Base-by-base conservation (phyloP, 2,113 vertebrate genomes). In the Calonectris borealis region DNA sequence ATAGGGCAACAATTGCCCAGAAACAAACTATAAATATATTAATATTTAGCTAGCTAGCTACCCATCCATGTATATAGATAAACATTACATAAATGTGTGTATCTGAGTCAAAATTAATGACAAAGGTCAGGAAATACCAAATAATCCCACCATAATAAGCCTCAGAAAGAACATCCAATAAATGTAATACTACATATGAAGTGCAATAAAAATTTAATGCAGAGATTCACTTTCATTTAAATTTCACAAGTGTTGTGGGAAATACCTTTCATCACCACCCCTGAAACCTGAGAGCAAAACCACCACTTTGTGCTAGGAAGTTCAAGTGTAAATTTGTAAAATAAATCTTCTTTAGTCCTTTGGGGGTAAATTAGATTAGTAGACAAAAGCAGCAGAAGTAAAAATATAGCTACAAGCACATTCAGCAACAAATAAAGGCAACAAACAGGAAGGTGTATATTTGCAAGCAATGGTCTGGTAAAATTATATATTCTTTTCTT, bases 291-390 rank as follows among this genome's bases (percentile, higher is more conserved):
- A 78, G 38, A 60, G 52, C 61, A 62, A 80, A 73, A 38, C 58
- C 75, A 81, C 24, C 4, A 5, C 48, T 91, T 70, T 83, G 79
- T 78, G 55, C 64, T 78, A 69, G 29, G 77, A 97, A 89, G 72
- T 80, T 96, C 85, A 73, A 88, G 42, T 34, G 38, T 88, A 97
- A 96, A 94, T 81, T 71, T 64, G 58, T 44, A 73, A 78, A 94
- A 93, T 93, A 92, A 93, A 90, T 83, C 77, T 84, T 85, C 65
- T 46, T 68, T 46, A 49, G 29, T 79, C 94, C 49, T 92, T 83
- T 88, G 82, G 46, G 92, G 52, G 25, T 83, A 91, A 94, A 93
- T 51, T 38, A 72, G 44, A 85, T 90, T 69, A 91, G 89, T 10
- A 88, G 65, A 78, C 80, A 81, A 93, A 94, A 94, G 83, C 52